Evolutionary conservation across 1,140 invertebrate species (phyloP), one percentile per base, ranked within the genome.

Genomic region (Drosophila persimilis): DNA sequence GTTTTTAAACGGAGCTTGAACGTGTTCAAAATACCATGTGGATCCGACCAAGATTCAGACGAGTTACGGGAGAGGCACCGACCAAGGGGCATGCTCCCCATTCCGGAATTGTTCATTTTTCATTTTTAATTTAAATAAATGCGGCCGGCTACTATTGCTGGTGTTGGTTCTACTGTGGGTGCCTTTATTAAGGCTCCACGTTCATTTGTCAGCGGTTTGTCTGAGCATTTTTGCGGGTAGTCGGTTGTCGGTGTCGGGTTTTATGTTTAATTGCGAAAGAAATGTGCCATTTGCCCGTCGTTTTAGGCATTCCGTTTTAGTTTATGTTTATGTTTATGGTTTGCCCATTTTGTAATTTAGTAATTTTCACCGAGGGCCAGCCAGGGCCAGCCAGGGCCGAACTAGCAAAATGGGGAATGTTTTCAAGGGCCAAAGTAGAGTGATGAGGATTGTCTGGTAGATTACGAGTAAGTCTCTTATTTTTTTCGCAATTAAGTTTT

Each of bases 141-240:
- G 61, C 15, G 60, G 43, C 60, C 48, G 39, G 50, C 54, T 54
- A 47, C 35, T 69, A 31, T 69, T 53, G 15, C 22, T 31, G 24
- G 11, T 54, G 39, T 31, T 20, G 20, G 20, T 61, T 26, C 4
- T 24, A 45, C 47, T 41, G n/a, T 41, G 62, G 51, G n/a, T 52
- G n/a, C 29, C 26, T 22, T 26, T 26, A 26, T 26, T 5, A 26
- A 26, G 24, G 24, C 24, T 26, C 44, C 22, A 44, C 51, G 44
- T 11, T n/a, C 61, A 65, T 69, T 71, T 59, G 48, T 69, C 54
- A 59, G 67, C 43, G 67, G 67, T 71, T 70, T 71, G 64, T 59
- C 67, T 67, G 67, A 39, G 64, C 31, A 69, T 69, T 71, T 64
- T 69, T 69, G 22, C 29, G 29, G 46, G 47, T 13, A 52, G 56